Evolutionary conservation across 35 echinoderm and acorn worm genomes (phyloP).

Genomic region (Amphiura filiformis): DNA sequence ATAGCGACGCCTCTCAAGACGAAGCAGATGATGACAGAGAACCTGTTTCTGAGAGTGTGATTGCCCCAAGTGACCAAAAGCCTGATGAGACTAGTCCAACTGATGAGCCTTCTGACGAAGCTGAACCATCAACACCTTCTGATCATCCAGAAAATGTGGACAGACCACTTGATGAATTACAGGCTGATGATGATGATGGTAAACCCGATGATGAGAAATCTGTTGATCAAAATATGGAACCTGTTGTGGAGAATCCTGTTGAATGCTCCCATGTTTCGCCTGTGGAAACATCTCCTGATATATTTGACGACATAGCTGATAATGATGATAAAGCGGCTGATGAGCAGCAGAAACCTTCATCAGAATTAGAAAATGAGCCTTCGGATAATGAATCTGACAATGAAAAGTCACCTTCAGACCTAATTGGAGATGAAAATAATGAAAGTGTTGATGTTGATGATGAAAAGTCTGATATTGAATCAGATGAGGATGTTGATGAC

Average conservation of each 20-base stretch:
- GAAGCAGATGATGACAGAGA: slow-evolving; percentile 7
- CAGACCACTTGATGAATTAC: not conserved
- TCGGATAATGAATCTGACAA: too few species aligned
- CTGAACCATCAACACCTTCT: not conserved
- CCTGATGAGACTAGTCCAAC: not conserved
- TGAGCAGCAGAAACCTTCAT: not conserved
- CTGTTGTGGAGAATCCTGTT: not conserved
- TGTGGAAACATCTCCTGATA: slow-evolving; percentile 18
- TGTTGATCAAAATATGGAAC: not conserved
- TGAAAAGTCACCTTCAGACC: too few species aligned
- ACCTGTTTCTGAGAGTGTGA: slow-evolving; percentile 3
- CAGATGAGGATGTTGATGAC: not conserved
- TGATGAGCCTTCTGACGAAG: not conserved
- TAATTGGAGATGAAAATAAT: too few species aligned
- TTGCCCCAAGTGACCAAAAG: not conserved
- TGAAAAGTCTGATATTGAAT: not conserved
- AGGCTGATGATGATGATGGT: slow-evolving; percentile 9
- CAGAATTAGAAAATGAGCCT: too few species aligned
- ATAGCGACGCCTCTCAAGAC: not conserved
- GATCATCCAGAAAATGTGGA: not conserved
- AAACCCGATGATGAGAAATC: not conserved
- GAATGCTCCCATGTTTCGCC: not conserved
- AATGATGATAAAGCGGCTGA: not conserved
- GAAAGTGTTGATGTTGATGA: too few species aligned
- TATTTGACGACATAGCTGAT: not conserved